Conservation (phyloP, 2,113 vertebrate species). For the Acrocephalus kingi region DNA sequence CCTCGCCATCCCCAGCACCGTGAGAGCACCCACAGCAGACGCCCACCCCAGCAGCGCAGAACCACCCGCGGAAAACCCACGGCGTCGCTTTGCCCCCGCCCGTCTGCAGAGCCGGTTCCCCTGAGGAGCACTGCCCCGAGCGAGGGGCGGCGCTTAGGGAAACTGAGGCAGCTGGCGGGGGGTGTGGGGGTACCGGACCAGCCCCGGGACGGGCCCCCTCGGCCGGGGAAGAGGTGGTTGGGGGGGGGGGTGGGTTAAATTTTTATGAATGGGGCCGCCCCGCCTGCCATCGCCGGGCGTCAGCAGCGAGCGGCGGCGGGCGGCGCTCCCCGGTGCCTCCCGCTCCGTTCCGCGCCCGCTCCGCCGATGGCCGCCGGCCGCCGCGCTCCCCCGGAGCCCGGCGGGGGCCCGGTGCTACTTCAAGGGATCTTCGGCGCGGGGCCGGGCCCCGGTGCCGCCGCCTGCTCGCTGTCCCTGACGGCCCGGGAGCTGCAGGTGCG, state of each 20-base stretch:
- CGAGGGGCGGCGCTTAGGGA: neutral
- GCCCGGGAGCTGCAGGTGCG: no score
- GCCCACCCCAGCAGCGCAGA: neutral
- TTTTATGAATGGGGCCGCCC: conserved; percentile 5
- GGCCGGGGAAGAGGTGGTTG: neutral
- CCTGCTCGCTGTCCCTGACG: no score
- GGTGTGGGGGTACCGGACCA: neutral
- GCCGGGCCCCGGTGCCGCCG: no score
- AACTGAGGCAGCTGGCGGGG: neutral
- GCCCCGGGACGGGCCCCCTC: neutral
- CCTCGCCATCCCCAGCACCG: neutral
- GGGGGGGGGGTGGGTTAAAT: neutral
- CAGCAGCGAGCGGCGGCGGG: neutral
- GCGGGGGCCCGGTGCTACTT: no score
- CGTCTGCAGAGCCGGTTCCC: neutral
- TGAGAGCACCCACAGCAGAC: neutral
- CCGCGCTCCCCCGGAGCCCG: no score
- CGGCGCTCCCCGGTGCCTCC: no score
- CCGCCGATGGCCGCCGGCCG: no score
- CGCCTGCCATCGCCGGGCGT: neutral
- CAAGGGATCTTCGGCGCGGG: no score
- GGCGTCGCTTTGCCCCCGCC: neutral
- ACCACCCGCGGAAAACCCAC: neutral
- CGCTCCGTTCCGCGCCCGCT: no score
- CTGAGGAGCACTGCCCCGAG: neutral